A percentile compares a stretch with the other conserved stretches of the same genome.
Evolutionary conservation across 2,888 invertebrate species (phyloP).

Genomic region (Heliconius ismenius): DNA sequence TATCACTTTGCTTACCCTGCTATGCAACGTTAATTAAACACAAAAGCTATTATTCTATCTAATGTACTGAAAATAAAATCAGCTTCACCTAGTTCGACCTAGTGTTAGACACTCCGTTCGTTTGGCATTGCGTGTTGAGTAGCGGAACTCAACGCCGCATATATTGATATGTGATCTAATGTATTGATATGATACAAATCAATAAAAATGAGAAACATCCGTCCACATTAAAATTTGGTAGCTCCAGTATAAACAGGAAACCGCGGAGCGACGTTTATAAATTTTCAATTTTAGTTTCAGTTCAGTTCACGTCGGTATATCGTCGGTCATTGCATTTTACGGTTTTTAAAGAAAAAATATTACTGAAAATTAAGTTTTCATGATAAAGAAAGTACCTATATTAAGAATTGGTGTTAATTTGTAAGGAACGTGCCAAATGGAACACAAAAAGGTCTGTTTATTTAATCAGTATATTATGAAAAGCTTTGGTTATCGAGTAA

Average conservation of each 20-base stretch:
- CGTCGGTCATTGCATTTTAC: constrained; percentile 27
- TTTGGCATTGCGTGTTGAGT: neutral
- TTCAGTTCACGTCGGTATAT: constrained; percentile 41
- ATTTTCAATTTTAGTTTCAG: constrained; percentile 52
- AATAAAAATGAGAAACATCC: constrained; percentile 19
- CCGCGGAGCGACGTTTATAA: constrained; percentile 59
- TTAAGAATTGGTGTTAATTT: neutral
- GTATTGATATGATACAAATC: neutral
- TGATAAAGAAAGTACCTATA: neutral
- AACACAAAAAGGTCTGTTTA: constrained; percentile 19
- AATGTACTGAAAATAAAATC: neutral
- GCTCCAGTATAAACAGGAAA: constrained; percentile 58
- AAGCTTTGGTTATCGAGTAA: no score
- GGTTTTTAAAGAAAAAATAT: neutral
- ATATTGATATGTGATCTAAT: no score
- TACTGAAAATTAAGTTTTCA: neutral
- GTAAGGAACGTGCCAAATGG: neutral
- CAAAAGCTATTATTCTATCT: no score
- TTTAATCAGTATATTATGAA: neutral
- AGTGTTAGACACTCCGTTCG: neutral
- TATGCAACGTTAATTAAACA: no score
- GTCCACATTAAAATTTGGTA: constrained; percentile 23
- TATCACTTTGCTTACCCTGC: no score
- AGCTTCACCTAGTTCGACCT: neutral
- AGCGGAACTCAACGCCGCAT: neutral